A percentile compares a stretch with the other conserved stretches of the same genome.
phyloP scores from a whole-genome alignment of 2,797 vertebrate genomes.

The Alcedo atthis region DNA sequence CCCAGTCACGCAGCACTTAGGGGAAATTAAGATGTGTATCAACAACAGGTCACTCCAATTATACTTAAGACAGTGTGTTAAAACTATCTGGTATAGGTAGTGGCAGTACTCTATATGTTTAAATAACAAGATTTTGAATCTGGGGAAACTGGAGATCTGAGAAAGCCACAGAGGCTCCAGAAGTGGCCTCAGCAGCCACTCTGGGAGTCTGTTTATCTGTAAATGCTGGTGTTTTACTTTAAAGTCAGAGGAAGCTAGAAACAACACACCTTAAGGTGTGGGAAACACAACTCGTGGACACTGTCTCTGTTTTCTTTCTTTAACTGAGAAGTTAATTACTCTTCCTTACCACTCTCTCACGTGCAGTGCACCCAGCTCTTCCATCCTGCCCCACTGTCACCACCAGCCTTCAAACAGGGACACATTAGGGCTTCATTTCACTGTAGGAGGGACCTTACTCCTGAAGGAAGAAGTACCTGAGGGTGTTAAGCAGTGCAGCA shows the following conservation, averaged over 20 bases:
- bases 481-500: background rate
- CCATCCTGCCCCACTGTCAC: background rate
- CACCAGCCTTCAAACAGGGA: background rate
- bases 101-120: background rate
- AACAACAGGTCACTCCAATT: background rate
- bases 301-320: background rate
- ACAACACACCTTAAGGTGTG: background rate
- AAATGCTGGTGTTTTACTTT: background rate
- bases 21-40: background rate
- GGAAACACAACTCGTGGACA: background rate
- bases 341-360: background rate
- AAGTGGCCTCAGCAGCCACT: background rate
- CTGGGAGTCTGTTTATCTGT: rapidly evolving
- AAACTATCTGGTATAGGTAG: background rate
- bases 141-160: background rate
- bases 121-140: conserved; percentile 13
- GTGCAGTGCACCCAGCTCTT: rapidly evolving
- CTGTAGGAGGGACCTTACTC: background rate
- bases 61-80: background rate
- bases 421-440: background rate
- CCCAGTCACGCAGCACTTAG: background rate
- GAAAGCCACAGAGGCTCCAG: background rate
- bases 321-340: background rate
- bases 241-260: background rate
- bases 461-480: background rate